Evolutionary conservation across 2,797 vertebrate genomes (phyloP).

Genomic region (Diglossa cyanea): DNA sequence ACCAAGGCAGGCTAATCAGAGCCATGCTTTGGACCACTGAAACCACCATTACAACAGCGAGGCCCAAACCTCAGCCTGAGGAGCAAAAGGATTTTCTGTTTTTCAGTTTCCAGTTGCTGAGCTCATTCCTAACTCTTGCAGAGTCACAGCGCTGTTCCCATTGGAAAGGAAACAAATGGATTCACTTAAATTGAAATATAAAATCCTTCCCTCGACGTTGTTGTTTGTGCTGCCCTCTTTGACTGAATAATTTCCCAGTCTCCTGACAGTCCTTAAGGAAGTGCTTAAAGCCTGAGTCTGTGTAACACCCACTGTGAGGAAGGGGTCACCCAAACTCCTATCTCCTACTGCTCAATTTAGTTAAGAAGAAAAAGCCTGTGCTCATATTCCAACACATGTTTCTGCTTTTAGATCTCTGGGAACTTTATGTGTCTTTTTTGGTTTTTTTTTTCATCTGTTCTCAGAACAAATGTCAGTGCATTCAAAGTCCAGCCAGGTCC

Average conservation of each 20-base stretch:
- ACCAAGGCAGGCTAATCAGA: neutral
- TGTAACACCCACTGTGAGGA: conserved; percentile 3
- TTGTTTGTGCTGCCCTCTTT: conserved; percentile 18
- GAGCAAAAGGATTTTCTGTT: conserved; percentile 24
- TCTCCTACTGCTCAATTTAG: conserved; percentile 20
- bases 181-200: conserved; percentile 52
- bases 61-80: neutral
- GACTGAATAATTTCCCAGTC: conserved; percentile 10
- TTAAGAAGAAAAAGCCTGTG: conserved; percentile 14
- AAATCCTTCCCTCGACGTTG: conserved; percentile 36
- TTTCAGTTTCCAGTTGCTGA: conserved; percentile 37
- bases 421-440: neutral
- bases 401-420: conserved; percentile 55
- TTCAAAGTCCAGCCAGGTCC: neutral
- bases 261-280: conserved; percentile 43
- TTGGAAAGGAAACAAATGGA: conserved; percentile 52
- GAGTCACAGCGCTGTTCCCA: conserved; percentile 35
- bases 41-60: neutral
- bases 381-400: conserved; percentile 56
- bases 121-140: conserved; percentile 40
- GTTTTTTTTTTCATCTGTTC: neutral
- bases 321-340: conserved; percentile 18
- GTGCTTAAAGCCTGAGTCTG: neutral
- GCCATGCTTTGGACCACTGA: neutral
- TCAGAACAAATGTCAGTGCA: conserved; percentile 14